Conservation (phyloP, 2,888 invertebrate genomes). For the Periphyllus acericola region DNA sequence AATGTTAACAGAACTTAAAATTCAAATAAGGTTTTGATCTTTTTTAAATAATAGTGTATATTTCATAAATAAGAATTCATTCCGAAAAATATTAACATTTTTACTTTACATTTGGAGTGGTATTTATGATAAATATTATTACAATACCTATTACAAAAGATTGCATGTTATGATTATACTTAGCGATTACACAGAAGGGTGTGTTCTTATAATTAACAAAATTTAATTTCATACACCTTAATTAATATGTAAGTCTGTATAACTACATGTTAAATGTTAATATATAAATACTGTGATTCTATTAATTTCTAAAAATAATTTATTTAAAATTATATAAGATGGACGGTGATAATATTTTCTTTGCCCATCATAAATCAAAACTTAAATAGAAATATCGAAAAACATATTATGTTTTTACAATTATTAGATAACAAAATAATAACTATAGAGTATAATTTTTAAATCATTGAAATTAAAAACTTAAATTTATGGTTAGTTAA, state of each 20-base stretch:
- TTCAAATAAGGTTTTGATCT: slow-evolving; percentile 42
- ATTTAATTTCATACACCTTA: slow-evolving; percentile 30
- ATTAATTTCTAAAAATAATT: neutral
- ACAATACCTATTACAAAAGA: neutral
- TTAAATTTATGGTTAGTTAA: too few species aligned
- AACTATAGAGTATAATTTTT: too few species aligned
- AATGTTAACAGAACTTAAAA: slow-evolving; percentile 33
- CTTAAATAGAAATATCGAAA: neutral
- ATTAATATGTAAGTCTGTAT: slow-evolving; percentile 9
- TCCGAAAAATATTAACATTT: neutral
- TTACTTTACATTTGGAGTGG: neutral
- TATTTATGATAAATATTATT: slow-evolving; percentile 19
- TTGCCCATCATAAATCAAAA: neutral
- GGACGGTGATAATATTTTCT: neutral
- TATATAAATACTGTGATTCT: neutral
- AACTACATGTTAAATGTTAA: neutral
- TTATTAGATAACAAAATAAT: too few species aligned
- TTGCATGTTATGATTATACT: slow-evolving; percentile 25
- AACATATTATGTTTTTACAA: neutral
- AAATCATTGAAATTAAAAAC: too few species aligned
- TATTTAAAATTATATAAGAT: neutral
- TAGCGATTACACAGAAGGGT: slow-evolving; percentile 6
- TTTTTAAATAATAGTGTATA: neutral
- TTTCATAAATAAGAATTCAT: neutral
- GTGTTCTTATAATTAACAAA: slow-evolving; percentile 8